Base-by-base conservation (phyloP, 2,797 vertebrate genomes). In the Pelochelys cantorii region DNA sequence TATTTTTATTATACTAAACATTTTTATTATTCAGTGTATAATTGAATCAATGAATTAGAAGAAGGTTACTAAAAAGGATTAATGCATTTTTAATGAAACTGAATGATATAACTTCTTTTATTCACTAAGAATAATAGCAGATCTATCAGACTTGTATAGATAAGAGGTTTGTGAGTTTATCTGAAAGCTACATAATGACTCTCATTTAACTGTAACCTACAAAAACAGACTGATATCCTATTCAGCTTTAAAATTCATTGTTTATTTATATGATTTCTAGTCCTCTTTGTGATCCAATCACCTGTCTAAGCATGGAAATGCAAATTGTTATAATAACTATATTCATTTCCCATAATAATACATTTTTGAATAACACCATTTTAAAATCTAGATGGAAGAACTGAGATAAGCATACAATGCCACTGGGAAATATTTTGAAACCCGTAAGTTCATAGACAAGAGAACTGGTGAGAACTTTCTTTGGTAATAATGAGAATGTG, bases 51-150 rank as follows among this genome's bases (percentile, higher is more conserved):
- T 97, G 94, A 97, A 97, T 97, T 97, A 96, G 94, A 94, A 92
- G 92, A 81, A 91, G 92, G 71, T 95, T 94, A 83, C 93, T 95
- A 94, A 95, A 96, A 95, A 92, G 93, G 82, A 92, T 93, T 86
- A 89, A 97, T 97, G 89, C 53, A 94, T 96, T 97, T 97, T 97
- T 97, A 97, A 97, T 97, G 96, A 96, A 95, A 95, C 34, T n/a
- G 84, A 90, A 84, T 97, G 82, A 90, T 93, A 94, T 83, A 93
- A 96, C 93, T 97, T 97, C 93, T 94, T 90, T 89, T 96, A 95
- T 94, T 97, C 93, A 81, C 93, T 78, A 90, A 93, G 92, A 97
- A 96, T 91, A 94, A 97, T 86, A 91, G 93, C 88, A 96, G 91
- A 87, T 96, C 94, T 96, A 84, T 94, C 87, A 96, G 81, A 87